Evolutionary conservation across 1,140 invertebrate species (phyloP), one percentile per base, ranked within the genome.

Genomic region (Oryzaephilus surinamensis): DNA sequence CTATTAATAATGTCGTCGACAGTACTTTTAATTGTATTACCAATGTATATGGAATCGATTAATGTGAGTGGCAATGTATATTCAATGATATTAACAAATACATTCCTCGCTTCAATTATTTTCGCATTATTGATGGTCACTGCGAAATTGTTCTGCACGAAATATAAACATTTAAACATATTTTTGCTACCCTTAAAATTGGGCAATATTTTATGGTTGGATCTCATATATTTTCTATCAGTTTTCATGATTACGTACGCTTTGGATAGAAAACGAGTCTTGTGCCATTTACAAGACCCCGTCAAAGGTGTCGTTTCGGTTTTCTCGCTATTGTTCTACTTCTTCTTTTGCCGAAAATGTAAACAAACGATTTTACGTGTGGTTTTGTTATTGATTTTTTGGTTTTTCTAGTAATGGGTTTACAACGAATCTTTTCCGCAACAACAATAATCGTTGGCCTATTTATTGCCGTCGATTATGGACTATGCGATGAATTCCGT

Each of bases 401-500:
- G 38, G 43, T 34, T 32, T 32, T 64, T 65, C 10, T 52, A 74
- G 72, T 72, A 59, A 71, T 74, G 66, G 70, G 70, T 21, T 52
- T 74, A 17, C 70, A 70, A 34, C 61, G 71, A 43, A 71, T 74
- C 39, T 74, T 74, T 45, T 70, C 71, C 5, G 66, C 67, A 17
- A 72, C 71, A 6, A 71, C 70, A 1, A 69, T 73, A 41, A 69
- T 73, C 34, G 68, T 72, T 14, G 72, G 72, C 14, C 49, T 75
- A 5, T 76, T 76, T 52, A 71, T 76, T 39, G 67, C 70, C 45
- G 71, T 74, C 6, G 72, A 75, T 54, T 76, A 75, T 47, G 71
- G 70, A 17, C 57, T 76, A 12, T 74, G 73, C 45, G 71, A 76
- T 52, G 67, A 75, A 49, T 74, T 75, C 55, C 64, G 70, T 21